Base-by-base conservation (phyloP, 2,888 invertebrate species). In the Ryuthela nishihirai region DNA sequence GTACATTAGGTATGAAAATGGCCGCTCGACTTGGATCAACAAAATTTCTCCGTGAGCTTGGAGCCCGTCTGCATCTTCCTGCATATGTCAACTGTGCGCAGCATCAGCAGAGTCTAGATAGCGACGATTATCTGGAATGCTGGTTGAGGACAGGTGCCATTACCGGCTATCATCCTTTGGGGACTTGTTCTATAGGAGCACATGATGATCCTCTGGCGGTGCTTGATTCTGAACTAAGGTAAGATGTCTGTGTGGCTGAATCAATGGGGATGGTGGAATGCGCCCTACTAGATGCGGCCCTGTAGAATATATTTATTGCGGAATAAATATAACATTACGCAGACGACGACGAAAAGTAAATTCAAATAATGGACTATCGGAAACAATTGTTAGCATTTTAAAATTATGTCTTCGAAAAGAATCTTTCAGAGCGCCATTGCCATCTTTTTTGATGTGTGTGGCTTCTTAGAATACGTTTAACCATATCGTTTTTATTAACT, bases 101-200 rank as follows among this genome's bases (percentile, higher is more conserved):
- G 0, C 77, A 80, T 38, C 77, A 77, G 70, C 78, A 76, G 6
- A 76, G 77, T 4, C 77, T 81, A 52, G 75, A 75, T 39, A 24
- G 55, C 26, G 26, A 53, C 7, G 35, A 41, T 4, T 85, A 81
- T 69, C 68, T 85, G 41, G 83, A 83, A 65, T 86, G 86, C 68
- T 70, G 84, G 15, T 74, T 85, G 53, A 76, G 83, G 50, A 80
- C 81, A 29, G 79, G 80, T 7, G 83, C 81, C 0, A 76, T 85
- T 21, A 81, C 85, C 1, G 85, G 86, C 0, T 88, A 91, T 72
- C 91, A 91, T 72, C 85, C 83, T 0, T 85, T 83, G 0, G 89
- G 90, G 10, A 87, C 85, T 0, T 86, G 87, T 69, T 80, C 82
- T 29, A 87, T 88, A 72, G 88, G 86, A 2, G 66, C 65, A 9